Base-by-base conservation (phyloP, 2,113 vertebrate genomes). In the Poeciliopsis prolifica region DNA sequence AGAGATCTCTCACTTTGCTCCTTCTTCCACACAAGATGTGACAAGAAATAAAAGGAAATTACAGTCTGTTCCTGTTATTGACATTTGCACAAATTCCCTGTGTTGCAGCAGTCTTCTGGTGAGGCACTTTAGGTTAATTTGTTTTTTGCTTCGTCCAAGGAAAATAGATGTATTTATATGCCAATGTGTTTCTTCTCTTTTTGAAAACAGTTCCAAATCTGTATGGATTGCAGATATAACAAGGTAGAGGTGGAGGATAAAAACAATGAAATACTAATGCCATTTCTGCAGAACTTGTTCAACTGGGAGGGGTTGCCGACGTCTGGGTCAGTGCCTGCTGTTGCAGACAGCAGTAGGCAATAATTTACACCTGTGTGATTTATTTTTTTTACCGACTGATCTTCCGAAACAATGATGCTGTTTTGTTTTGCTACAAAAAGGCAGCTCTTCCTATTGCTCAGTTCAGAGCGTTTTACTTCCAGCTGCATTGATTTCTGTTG, bases 401-500 rank as follows among this genome's bases (percentile, higher is more conserved):
- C 74, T 78, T 79, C 70, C 64, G 77, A 82, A 87, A 79, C 84
- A 82, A 72, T 75, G 79, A 81, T 62, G 26, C 77, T 86, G 68
- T 87, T 86, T 77, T 31, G 29, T 75, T 85, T 85, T 73, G 65
- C 75, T 80, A 42, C 5, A 28, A 42, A 51, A 73, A 62, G 33
- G 72, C 75, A 58, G 66, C 73, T 72, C 64, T 85, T 78, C 80
- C 81, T 74, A 79, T 84, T 76, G 70, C 40, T 82, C 71, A 68
- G 66, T 82, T 77, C 75, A 72, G 68, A 87, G 85, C 76, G 80
- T 85, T 90, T 93, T 84, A 88, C 88, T 88, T 78, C 79, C 73
- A 65, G 70, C 73, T 64, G 81, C 89, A 92, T 92, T 92, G 90
- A 94, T 94, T 94, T 92, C 87, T 89, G 75, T 85, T 87, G 81